Evolutionary conservation across 2,797 vertebrate species (phyloP).

Genomic region (Rhinophrynus dorsalis): DNA sequence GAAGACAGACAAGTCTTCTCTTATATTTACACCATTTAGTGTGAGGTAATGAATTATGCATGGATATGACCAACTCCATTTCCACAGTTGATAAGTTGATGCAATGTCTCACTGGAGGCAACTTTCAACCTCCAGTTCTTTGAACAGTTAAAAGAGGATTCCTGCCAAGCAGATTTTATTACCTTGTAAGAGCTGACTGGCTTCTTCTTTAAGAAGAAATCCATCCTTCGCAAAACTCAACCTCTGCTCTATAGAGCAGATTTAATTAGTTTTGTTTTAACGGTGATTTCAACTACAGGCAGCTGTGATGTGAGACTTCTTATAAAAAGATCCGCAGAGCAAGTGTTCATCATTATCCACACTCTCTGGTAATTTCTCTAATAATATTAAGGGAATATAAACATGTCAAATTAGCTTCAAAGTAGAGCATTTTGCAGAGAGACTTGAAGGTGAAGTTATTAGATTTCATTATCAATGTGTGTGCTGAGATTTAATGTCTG

Average conservation of each 20-base stretch:
- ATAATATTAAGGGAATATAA: slow-evolving; percentile 25
- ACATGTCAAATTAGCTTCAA: slow-evolving; percentile 10
- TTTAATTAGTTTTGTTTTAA: slow-evolving; percentile 41
- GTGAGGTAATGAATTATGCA: too few species aligned
- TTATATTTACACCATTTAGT: too few species aligned
- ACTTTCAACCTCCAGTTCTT: background rate
- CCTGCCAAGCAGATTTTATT: background rate
- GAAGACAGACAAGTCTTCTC: too few species aligned
- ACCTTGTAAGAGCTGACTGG: background rate
- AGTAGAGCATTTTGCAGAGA: background rate
- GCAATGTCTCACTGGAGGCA: background rate
- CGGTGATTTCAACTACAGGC: background rate
- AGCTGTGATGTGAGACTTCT: slow-evolving; percentile 11
- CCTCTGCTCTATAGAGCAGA: slow-evolving; percentile 13
- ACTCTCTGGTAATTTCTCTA: slow-evolving; percentile 14
- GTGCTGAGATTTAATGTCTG: background rate
- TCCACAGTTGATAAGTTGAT: background rate
- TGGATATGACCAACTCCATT: too few species aligned
- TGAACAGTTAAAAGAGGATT: background rate
- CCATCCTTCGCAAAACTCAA: background rate
- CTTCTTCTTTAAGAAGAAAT: background rate
- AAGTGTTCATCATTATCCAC: slow-evolving; percentile 20
- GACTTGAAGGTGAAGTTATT: background rate
- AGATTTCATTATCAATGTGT: background rate
- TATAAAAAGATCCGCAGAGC: slow-evolving; percentile 19